Conservation (phyloP, 1,140 invertebrate genomes). For the Drosophila mauritiana region DNA sequence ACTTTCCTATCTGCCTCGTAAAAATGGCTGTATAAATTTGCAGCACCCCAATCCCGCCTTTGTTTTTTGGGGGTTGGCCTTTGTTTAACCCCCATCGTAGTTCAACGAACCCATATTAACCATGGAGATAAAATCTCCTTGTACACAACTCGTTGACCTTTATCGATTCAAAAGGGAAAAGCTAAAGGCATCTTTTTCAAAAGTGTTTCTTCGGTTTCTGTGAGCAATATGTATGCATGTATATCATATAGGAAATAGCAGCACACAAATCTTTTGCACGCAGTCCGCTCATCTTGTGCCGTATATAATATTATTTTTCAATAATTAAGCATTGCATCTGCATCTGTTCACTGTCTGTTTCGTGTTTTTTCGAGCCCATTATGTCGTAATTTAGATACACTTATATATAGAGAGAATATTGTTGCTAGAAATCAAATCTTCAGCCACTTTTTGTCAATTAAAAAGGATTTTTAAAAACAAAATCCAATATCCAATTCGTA, state of each 20-base stretch:
- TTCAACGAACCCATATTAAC: slow-evolving; percentile 41
- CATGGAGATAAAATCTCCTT: slow-evolving; percentile 38
- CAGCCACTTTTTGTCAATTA: neutral
- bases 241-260: slow-evolving; percentile 34
- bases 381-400: slow-evolving; percentile 23
- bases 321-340: slow-evolving; percentile 60
- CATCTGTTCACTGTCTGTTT: slow-evolving; percentile 53
- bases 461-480: too few relatives aligned
- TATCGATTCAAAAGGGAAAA: slow-evolving; percentile 33
- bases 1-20: slow-evolving; percentile 14
- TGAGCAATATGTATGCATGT: slow-evolving; percentile 16
- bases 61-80: slow-evolving; percentile 41
- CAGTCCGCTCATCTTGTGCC: slow-evolving; percentile 13
- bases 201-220: slow-evolving; percentile 17
- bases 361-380: slow-evolving; percentile 5
- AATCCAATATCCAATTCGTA: too few relatives aligned
- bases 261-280: slow-evolving; percentile 33
- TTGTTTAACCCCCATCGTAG: slow-evolving; percentile 40
- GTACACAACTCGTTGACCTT: slow-evolving; percentile 42
- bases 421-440: neutral
- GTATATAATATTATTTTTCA: slow-evolving; percentile 48
- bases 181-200: slow-evolving; percentile 11
- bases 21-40: slow-evolving; percentile 7
- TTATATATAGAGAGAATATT: neutral
- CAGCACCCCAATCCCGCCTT: slow-evolving; percentile 12